Percentiles rank a stretch among this genome's conserved stretches.
These are phyloP conservation scores for Orthosia gracilis DNA, from an alignment of 2,888 invertebrate genomes.

Conservation along the genomic window DNA sequence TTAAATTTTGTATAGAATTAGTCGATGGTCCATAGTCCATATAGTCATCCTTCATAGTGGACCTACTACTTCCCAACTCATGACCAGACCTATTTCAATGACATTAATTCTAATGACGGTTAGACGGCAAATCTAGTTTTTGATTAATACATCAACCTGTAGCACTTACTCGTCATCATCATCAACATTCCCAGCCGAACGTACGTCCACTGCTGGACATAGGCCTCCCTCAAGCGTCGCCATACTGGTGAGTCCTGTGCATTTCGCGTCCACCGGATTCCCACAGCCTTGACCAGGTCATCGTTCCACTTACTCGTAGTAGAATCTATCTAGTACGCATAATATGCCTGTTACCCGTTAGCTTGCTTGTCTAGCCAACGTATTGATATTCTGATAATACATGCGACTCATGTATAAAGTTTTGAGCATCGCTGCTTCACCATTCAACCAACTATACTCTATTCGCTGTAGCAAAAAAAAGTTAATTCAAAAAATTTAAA, in stretches of 20 bases:
- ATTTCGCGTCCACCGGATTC: no score
- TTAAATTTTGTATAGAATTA: slow-evolving; percentile 7
- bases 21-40: neutral
- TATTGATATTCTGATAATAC: neutral
- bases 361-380: neutral
- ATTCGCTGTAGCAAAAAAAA: no score
- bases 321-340: neutral
- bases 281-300: no score
- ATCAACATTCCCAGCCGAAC: no score
- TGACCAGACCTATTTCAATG: slow-evolving; percentile 5
- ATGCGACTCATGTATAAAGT: neutral
- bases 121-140: neutral
- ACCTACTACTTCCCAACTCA: neutral
- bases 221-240: no score
- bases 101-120: neutral
- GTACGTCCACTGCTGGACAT: no score
- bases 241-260: no score
- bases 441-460: neutral
- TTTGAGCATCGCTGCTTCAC: neutral
- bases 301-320: neutral
- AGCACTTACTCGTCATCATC: neutral
- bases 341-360: neutral
- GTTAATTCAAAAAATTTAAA: no score
- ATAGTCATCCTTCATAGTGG: neutral
- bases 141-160: neutral